Conservation (phyloP, 1,140 invertebrate genomes). For the Sitophilus oryzae region DNA sequence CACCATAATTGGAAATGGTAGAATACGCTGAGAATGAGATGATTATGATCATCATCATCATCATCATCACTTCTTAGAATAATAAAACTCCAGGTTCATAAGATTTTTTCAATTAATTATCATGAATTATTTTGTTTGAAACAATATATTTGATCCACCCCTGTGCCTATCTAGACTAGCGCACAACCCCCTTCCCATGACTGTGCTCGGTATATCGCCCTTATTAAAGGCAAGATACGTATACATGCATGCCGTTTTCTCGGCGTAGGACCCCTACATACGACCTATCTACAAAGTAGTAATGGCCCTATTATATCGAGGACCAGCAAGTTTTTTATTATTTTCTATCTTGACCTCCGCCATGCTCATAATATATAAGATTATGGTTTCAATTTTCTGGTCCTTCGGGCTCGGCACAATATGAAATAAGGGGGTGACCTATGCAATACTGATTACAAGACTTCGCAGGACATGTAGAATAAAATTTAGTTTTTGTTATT, state of each 20-base stretch:
- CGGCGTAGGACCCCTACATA: slow-evolving; percentile 3
- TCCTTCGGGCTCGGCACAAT: no score
- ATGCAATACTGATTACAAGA: no score
- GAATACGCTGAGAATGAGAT: no score
- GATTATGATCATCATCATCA: no score
- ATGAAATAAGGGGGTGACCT: no score
- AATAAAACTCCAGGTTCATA: no score
- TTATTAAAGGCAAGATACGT: slow-evolving; percentile 15
- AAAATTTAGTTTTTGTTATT: no score
- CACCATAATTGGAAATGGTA: no score
- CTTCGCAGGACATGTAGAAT: no score
- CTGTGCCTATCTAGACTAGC: slow-evolving; percentile 2
- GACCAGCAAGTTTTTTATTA: slow-evolving; percentile 17
- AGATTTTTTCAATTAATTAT: no score
- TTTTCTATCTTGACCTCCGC: slow-evolving; percentile 14
- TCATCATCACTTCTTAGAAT: no score
- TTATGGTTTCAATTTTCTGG: slow-evolving; percentile 18
- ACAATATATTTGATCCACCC: neutral
- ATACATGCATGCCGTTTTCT: slow-evolving; percentile 14
- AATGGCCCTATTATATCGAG: slow-evolving; percentile 20
- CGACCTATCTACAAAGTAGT: slow-evolving; percentile 21
- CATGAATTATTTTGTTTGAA: no score
- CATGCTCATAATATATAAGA: slow-evolving; percentile 9
- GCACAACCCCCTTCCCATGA: slow-evolving; percentile 4
- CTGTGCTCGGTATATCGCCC: slow-evolving; percentile 14